Evolutionary conservation across 2,888 invertebrate genomes (phyloP).

Genomic region (Drosophila siamana): DNA sequence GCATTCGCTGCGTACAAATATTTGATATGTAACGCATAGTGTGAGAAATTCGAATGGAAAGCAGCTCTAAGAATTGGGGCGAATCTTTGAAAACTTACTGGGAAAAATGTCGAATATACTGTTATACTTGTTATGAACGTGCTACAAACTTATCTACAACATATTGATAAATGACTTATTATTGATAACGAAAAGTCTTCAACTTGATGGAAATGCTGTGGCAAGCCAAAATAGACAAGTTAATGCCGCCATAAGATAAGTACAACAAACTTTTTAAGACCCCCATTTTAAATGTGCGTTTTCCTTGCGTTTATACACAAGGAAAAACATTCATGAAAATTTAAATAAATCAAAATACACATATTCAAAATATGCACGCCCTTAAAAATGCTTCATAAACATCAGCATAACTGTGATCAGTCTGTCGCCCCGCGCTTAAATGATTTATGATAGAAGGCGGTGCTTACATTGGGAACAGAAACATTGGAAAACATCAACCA

Average conservation of each 20-base stretch:
- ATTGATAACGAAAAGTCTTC: constrained; percentile 52
- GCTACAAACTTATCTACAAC: constrained; percentile 22
- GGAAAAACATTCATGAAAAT: constrained; percentile 18
- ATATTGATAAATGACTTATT: constrained; percentile 73
- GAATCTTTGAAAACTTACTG: constrained; percentile 35
- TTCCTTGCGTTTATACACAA: constrained; percentile 9
- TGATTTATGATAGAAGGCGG: constrained; percentile 63
- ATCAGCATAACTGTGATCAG: constrained; percentile 27
- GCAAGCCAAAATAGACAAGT: constrained; percentile 50
- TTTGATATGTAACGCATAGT: constrained; percentile 67
- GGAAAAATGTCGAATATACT: constrained; percentile 52
- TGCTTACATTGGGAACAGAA: constrained; percentile 30
- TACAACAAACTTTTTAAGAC: constrained; percentile 13
- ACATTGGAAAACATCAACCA: constrained; percentile 62
- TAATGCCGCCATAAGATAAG: constrained; percentile 50
- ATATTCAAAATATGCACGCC: constrained; percentile 63
- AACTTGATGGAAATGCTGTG: constrained; percentile 37
- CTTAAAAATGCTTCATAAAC: constrained; percentile 18
- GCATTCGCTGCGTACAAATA: constrained; percentile 21
- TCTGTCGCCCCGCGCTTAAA: constrained; percentile 19
- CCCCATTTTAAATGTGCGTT: constrained; percentile 10
- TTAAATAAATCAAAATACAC: constrained; percentile 55
- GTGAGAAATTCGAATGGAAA: constrained; percentile 69
- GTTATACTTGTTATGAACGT: constrained; percentile 22
- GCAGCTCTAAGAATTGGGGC: constrained; percentile 46